Evolutionary conservation across 2,888 invertebrate species (phyloP), one percentile per base, ranked within the genome.

Genomic region (Herminia tarsipennalis): DNA sequence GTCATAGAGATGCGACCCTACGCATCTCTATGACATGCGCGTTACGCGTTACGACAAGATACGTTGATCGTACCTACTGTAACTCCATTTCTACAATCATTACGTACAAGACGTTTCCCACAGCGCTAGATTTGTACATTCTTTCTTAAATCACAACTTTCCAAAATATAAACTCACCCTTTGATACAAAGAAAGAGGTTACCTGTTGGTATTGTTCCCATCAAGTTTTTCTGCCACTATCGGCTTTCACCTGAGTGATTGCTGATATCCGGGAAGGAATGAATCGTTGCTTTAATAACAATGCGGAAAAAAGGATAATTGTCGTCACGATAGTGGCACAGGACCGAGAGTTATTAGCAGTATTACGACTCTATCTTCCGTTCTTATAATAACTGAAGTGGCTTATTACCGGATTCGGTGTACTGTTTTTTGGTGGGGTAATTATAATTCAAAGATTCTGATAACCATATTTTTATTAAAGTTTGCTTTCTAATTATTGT

Each of bases 251-350:
- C 66, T 63, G 66, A 67, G 59, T 86, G 86, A 91, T 91, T 81
- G 80, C 71, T 81, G 82, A 90, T 90, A 88, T 91, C 91, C 91
- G 90, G 90, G 86, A 89, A 83, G 86, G 60, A 74, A 69, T 74
- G 70, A 78, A 76, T 80, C 76, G 70, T 66, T 78, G 69, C 69
- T 78, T 76, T 81, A 82, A 79, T 81, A 83, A 86, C 77, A 83
- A 83, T 75, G 70, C 61, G 56, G 73, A 78, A 85, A 88, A 88
- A 87, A 83, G 74, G 68, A 76, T 89, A 88, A 88, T 88, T 86
- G 80, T 76, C 71, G 71, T 70, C 72, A 78, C 79, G 65, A 80
- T 80, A 78, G 66, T 38, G 50, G 24, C 40, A 52, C 46, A 60
- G 52, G 47, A 40, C 30, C 47, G 47, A 45, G 48, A 48, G 52